Percentiles rank a stretch among this genome's conserved stretches.
Evolutionary conservation across 2,797 vertebrate species (phyloP).

Genomic region (Artibeus jamaicensis): DNA sequence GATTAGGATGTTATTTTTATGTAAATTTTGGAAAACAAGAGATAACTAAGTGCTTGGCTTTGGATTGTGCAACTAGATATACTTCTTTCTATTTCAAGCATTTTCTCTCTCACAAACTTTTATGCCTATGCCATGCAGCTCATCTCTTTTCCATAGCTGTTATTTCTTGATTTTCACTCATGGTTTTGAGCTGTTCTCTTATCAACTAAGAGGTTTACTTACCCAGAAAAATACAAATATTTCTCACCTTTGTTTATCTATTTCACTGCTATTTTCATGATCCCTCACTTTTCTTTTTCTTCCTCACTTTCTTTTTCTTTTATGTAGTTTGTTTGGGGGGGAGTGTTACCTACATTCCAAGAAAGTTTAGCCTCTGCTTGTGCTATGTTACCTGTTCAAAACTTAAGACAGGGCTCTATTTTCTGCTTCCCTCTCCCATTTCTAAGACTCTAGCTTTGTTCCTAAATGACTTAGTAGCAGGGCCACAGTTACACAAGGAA

Average conservation of each 20-base stretch:
- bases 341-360: not conserved
- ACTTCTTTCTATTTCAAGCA: not conserved
- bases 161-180: not conserved
- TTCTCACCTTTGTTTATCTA: not conserved
- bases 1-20: not conserved
- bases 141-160: not conserved
- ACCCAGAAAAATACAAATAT: not conserved
- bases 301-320: not conserved
- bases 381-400: not conserved
- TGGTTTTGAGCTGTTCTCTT: not conserved
- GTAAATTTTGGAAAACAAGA: not conserved
- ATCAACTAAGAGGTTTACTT: not conserved
- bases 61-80: not conserved
- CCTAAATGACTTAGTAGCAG: not conserved
- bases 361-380: not conserved
- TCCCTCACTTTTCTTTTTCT: not conserved
- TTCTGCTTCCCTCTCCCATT: not conserved
- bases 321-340: not conserved
- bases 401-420: not conserved
- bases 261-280: not conserved
- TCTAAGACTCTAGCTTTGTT: not conserved
- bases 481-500: not conserved
- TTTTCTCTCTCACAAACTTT: not conserved
- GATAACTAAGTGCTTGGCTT: rapidly evolving
- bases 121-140: not conserved